Conservation (phyloP, 2,113 vertebrate genomes). For the Nansenia antarctica region DNA sequence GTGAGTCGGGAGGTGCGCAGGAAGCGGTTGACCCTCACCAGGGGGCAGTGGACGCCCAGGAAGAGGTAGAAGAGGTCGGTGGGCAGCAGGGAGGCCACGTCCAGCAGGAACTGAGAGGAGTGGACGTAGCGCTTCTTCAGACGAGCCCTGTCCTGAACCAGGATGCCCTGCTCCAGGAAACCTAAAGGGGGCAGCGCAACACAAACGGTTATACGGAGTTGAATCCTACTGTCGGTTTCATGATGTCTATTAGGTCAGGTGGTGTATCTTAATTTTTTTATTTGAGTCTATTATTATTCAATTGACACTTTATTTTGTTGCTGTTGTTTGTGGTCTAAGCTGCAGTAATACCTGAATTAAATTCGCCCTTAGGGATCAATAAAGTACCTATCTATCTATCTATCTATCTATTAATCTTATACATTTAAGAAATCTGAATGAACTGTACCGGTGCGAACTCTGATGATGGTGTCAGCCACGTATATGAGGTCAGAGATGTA, state of each 20-base stretch:
- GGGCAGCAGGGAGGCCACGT: conserved; percentile 80
- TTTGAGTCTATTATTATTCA: no score
- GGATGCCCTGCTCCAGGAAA: conserved; percentile 86
- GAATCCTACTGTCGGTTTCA: background rate
- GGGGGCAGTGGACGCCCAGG: conserved; percentile 69
- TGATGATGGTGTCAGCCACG: conserved; percentile 77
- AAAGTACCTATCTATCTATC: no score
- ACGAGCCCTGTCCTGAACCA: conserved; percentile 71
- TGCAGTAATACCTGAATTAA: no score
- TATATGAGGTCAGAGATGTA: conserved; percentile 83
- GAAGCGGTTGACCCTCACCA: conserved; percentile 84
- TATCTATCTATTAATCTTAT: no score
- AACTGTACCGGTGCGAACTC: conserved; percentile 81
- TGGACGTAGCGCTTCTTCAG: conserved; percentile 74
- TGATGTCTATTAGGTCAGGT: background rate
- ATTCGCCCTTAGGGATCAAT: no score
- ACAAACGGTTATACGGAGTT: no score
- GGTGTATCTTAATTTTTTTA: no score
- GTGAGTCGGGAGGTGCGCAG: conserved; percentile 76
- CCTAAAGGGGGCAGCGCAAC: conserved; percentile 61
- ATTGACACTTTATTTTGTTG: no score
- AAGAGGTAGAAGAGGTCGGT: conserved; percentile 81
- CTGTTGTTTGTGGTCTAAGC: no score
- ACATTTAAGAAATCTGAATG: no score
- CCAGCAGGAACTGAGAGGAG: conserved; percentile 76